Conservation (phyloP, 2,113 vertebrate species). For the Rhinoderma darwinii region DNA sequence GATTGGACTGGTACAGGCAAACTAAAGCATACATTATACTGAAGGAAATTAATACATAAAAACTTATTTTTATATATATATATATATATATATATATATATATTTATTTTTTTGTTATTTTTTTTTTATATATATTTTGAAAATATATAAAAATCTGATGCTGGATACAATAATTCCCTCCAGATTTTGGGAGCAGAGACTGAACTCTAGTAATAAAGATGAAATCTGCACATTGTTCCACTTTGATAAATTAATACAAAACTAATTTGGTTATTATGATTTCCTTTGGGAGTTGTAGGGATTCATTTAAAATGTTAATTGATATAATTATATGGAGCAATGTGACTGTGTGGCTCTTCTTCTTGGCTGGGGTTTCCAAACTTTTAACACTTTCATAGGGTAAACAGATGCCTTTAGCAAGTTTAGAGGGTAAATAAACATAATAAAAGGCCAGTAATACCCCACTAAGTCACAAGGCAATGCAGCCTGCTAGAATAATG, state of each 20-base stretch:
- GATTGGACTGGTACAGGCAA: too few species aligned
- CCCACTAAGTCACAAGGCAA: neutral
- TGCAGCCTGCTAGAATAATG: neutral
- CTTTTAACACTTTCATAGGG: constrained; percentile 17
- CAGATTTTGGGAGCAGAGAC: too few species aligned
- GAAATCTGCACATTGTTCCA: neutral
- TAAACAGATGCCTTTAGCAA: neutral
- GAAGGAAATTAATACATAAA: too few species aligned
- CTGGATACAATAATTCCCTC: too few species aligned
- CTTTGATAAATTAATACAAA: neutral
- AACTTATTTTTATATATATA: too few species aligned
- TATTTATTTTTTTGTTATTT: too few species aligned
- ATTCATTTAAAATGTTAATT: constrained; percentile 5
- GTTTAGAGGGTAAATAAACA: neutral
- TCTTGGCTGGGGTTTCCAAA: neutral
- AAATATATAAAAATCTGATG: too few species aligned
- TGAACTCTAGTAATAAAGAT: neutral
- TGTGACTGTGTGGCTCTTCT: neutral
- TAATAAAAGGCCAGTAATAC: neutral
- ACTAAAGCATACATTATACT: too few species aligned
- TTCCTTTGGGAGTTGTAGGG: neutral
- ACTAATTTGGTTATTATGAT: neutral
- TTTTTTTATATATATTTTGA: too few species aligned
- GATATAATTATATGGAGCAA: neutral
- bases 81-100: too few species aligned